These are phyloP conservation scores for Sebastes taczanowskii DNA, from an alignment of 2,797 vertebrate species.

Conservation along the genomic window DNA sequence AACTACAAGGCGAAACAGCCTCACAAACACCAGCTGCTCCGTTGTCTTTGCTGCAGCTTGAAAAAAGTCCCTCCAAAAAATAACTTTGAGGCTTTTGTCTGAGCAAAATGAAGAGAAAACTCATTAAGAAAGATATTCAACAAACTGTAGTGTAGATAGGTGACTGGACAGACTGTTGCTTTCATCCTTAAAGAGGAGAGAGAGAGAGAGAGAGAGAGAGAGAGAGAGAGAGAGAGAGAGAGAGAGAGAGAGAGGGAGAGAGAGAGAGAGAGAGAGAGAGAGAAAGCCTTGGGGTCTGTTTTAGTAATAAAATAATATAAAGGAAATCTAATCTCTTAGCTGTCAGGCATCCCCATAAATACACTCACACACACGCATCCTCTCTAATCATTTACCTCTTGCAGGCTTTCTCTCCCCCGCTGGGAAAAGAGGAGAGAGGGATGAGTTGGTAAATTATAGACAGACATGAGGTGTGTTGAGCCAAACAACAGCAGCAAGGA, in stretches of 20 bases:
- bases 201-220: background rate
- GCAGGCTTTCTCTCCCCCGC: background rate
- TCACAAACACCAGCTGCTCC: background rate
- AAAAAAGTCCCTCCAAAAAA: background rate
- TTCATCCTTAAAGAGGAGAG: background rate
- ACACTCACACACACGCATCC: constrained; percentile 8
- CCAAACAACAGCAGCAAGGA: constrained; percentile 29
- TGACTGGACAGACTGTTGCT: constrained; percentile 23
- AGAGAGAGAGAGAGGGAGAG: background rate
- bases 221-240: background rate
- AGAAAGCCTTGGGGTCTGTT: constrained; percentile 16
- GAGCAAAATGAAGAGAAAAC: background rate
- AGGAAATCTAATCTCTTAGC: constrained; percentile 53
- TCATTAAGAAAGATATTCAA: constrained; percentile 1
- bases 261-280: no score
- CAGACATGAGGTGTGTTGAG: constrained; percentile 30
- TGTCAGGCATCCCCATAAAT: constrained; percentile 37
- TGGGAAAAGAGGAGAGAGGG: constrained; percentile 9
- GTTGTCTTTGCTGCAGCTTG: background rate
- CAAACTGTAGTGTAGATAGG: background rate
- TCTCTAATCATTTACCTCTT: constrained; percentile 45
- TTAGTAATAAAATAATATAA: constrained; percentile 44
- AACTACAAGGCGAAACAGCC: background rate
- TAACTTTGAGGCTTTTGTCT: constrained; percentile 5
- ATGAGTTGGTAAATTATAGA: constrained; percentile 37